These are phyloP conservation scores for Rhinogobio ventralis DNA, from an alignment of 2,797 vertebrate species.

Conservation along the genomic window DNA sequence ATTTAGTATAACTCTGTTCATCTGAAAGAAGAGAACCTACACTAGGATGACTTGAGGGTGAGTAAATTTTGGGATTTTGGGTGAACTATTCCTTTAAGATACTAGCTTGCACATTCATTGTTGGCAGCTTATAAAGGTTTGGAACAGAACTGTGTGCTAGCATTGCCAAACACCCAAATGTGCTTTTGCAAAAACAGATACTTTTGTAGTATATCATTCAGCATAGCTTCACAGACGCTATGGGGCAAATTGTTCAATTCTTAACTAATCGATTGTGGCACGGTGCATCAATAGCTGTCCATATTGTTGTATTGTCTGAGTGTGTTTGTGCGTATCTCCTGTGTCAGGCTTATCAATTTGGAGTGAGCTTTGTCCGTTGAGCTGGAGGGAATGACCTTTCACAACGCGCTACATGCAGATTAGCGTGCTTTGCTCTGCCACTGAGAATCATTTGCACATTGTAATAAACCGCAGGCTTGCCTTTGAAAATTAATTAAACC, in stretches of 20 bases:
- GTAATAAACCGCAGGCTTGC: conserved; percentile 60
- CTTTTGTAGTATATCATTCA: not conserved
- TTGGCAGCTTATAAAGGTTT: not conserved
- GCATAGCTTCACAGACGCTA: not conserved
- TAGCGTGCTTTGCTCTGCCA: conserved; percentile 50
- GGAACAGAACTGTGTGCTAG: not conserved
- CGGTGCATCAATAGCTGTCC: conserved; percentile 4
- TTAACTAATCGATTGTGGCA: conserved; percentile 21
- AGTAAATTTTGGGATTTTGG: too few relatives aligned
- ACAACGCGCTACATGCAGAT: conserved; percentile 45
- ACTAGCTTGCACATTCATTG: not conserved
- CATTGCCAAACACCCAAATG: not conserved
- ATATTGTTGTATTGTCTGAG: conserved; percentile 22
- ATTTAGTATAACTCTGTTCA: too few relatives aligned
- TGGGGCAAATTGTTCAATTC: not conserved
- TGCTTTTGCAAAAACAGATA: not conserved
- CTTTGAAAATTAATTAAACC: conserved; percentile 69
- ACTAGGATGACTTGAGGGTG: too few relatives aligned
- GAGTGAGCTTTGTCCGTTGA: conserved; percentile 38
- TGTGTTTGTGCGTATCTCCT: conserved; percentile 20
- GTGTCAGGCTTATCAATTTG: conserved; percentile 27
- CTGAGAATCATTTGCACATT: conserved; percentile 63
- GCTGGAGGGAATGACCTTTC: conserved; percentile 51
- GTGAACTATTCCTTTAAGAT: not conserved
- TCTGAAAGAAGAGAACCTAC: too few relatives aligned